phyloP scores from a whole-genome alignment of 1,140 invertebrate genomes.

The Drosophila carrolli region DNA sequence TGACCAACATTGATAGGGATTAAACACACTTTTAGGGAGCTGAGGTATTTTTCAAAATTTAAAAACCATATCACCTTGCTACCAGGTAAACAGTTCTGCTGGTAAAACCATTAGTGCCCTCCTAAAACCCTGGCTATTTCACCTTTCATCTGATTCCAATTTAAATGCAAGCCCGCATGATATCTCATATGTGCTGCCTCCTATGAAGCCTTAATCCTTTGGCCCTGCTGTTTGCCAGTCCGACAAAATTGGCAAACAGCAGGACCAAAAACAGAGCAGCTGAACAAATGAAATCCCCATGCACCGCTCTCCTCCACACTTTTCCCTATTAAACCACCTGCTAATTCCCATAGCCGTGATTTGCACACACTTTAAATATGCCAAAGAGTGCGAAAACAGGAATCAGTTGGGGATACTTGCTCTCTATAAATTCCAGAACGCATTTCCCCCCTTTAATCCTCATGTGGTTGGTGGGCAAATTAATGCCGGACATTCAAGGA shows the following conservation, averaged over 20 bases:
- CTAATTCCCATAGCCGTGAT: conserved; percentile 32
- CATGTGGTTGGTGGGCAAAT: conserved; percentile 17
- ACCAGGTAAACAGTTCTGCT: not conserved
- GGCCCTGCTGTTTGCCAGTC: conserved; percentile 40
- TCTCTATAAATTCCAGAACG: conserved; percentile 12
- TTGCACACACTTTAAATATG: conserved; percentile 48
- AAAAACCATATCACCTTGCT: too few species aligned
- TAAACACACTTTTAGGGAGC: too few species aligned
- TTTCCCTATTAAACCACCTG: not conserved
- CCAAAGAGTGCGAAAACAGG: not conserved
- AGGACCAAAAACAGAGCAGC: conserved; percentile 3
- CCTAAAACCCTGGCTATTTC: not conserved
- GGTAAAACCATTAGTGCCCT: not conserved
- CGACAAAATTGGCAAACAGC: not conserved
- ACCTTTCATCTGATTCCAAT: conserved; percentile 3
- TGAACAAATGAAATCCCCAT: conserved; percentile 28
- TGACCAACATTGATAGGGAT: too few species aligned
- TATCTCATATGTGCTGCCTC: conserved; percentile 8
- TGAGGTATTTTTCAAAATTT: too few species aligned
- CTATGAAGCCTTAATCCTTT: not conserved
- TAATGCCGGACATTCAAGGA: conserved; percentile 27
- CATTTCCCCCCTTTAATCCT: conserved; percentile 7
- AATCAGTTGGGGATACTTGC: not conserved
- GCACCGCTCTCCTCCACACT: not conserved
- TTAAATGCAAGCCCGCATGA: conserved; percentile 12